Evolutionary conservation across 2,113 vertebrate species (phyloP).

Genomic region (Labeo rohita): DNA sequence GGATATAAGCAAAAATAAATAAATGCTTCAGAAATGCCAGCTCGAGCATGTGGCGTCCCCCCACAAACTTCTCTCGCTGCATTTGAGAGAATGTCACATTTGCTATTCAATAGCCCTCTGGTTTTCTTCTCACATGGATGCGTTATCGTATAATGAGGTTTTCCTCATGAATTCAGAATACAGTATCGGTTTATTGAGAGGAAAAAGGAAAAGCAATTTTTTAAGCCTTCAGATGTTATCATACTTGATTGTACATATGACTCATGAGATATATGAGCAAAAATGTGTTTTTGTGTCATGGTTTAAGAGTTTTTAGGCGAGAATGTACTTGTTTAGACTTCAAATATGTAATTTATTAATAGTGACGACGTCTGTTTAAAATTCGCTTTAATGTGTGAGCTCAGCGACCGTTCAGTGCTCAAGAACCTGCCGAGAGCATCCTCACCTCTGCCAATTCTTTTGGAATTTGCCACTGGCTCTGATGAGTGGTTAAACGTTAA

Average conservation of each 20-base stretch:
- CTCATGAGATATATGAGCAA: not conserved
- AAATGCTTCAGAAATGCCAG: slow-evolving; percentile 32
- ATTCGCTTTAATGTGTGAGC: too few relatives aligned
- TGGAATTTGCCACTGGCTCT: too few relatives aligned
- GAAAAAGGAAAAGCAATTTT: not conserved
- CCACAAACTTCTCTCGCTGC: slow-evolving; percentile 4
- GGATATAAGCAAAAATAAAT: slow-evolving; percentile 16
- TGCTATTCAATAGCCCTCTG: slow-evolving; percentile 39
- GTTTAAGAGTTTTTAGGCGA: too few relatives aligned
- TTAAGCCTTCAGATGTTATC: not conserved
- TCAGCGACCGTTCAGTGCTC: too few relatives aligned
- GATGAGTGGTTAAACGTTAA: too few relatives aligned
- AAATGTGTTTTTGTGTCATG: not conserved
- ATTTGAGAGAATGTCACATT: slow-evolving; percentile 51
- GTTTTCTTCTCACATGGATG: slow-evolving; percentile 13
- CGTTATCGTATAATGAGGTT: slow-evolving; percentile 31
- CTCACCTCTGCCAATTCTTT: too few relatives aligned
- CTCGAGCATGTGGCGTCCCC: not conserved
- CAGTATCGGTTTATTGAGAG: slow-evolving; percentile 27
- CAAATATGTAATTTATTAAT: too few relatives aligned
- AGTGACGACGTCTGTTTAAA: too few relatives aligned
- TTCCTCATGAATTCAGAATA: slow-evolving; percentile 40
- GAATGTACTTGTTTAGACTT: too few relatives aligned
- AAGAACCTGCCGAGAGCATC: too few relatives aligned
- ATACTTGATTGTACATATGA: too few relatives aligned